Evolutionary conservation across 2,888 invertebrate species (phyloP).

Genomic region (Pteria penguin): DNA sequence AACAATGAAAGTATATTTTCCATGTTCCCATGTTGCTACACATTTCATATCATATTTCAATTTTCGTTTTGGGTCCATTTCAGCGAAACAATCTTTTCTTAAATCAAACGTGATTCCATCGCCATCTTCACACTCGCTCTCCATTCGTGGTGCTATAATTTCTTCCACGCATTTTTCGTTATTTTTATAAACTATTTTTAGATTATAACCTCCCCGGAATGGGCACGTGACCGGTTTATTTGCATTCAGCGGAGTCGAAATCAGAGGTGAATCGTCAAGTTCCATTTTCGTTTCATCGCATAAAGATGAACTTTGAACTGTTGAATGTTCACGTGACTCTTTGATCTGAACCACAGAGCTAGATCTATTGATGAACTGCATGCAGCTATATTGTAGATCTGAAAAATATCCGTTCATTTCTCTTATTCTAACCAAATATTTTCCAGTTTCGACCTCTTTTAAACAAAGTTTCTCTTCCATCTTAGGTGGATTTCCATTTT

Average conservation of each 20-base stretch:
- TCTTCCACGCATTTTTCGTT: slow-evolving; percentile 44
- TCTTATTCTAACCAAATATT: slow-evolving; percentile 59
- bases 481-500: slow-evolving; percentile 33
- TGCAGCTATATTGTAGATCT: slow-evolving; percentile 60
- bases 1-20: slow-evolving; percentile 61
- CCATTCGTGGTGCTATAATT: slow-evolving; percentile 61
- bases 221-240: slow-evolving; percentile 52
- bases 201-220: slow-evolving; percentile 59
- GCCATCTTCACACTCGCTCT: slow-evolving; percentile 71
- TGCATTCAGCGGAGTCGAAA: slow-evolving; percentile 58
- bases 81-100: slow-evolving; percentile 60
- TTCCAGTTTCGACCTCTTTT: slow-evolving; percentile 55
- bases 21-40: slow-evolving; percentile 65
- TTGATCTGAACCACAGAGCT: slow-evolving; percentile 69
- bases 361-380: slow-evolving; percentile 69
- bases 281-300: slow-evolving; percentile 64
- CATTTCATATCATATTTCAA: slow-evolving; percentile 39
- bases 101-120: slow-evolving; percentile 71
- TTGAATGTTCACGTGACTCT: slow-evolving; percentile 48
- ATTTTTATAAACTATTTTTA: slow-evolving; percentile 45
- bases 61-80: neutral
- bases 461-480: slow-evolving; percentile 52
- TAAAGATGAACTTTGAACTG: slow-evolving; percentile 40
- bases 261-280: slow-evolving; percentile 70
- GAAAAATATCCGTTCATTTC: slow-evolving; percentile 36